phyloP scores from a whole-genome alignment of 1,140 invertebrate genomes.

The Eciton burchellii region DNA sequence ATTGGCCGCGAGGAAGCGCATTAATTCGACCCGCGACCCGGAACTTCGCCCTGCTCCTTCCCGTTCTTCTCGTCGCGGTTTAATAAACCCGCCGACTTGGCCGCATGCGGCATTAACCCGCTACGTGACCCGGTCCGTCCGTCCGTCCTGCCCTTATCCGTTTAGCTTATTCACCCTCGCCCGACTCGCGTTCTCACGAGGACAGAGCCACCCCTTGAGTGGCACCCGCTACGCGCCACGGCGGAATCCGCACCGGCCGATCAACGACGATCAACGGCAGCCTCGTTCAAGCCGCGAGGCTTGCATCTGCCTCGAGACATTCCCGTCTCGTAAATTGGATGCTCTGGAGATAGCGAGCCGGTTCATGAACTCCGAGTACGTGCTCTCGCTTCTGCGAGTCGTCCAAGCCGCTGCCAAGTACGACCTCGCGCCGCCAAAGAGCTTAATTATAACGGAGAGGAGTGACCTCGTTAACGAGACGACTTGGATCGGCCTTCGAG shows the following conservation, averaged over 20 bases:
- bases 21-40: constrained; percentile 71
- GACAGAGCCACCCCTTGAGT: no score
- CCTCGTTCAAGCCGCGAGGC: no score
- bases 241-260: background rate
- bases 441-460: constrained; percentile 58
- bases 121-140: constrained; percentile 73
- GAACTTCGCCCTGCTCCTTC: constrained; percentile 70
- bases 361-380: background rate
- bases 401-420: constrained; percentile 11
- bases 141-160: constrained; percentile 57
- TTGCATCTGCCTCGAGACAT: no score
- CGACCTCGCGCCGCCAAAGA: constrained; percentile 13
- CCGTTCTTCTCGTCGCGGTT: constrained; percentile 70
- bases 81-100: constrained; percentile 77
- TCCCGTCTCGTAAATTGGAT: constrained; percentile 15
- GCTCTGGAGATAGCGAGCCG: background rate
- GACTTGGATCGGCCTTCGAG: constrained; percentile 62
- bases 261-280: background rate
- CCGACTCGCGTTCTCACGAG: constrained; percentile 37
- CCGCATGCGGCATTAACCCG: constrained; percentile 78
- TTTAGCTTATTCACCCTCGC: constrained; percentile 38
- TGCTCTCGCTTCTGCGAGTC: background rate
- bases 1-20: constrained; percentile 25
- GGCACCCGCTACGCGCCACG: background rate
- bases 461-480: constrained; percentile 73